phyloP scores from a whole-genome alignment of 1,140 invertebrate species.

The Drosophila tropicalis region DNA sequence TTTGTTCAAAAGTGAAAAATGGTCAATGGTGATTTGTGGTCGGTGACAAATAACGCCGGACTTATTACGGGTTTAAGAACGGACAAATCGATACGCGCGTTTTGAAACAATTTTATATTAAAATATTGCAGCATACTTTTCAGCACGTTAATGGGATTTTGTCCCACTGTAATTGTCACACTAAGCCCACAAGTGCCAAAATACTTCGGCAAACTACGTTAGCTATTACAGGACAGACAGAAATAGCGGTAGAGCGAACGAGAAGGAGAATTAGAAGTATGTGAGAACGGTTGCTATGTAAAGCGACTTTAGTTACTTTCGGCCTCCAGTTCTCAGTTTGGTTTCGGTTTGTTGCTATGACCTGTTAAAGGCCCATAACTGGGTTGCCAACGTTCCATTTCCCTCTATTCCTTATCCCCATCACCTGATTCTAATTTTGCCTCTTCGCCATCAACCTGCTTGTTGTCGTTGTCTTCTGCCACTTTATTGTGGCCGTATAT shows the following conservation, averaged over 20 bases:
- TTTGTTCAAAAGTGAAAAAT: neutral
- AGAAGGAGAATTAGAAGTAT: too few species aligned
- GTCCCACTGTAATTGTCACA: constrained; percentile 43
- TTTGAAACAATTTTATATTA: too few species aligned
- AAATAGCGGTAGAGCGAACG: neutral
- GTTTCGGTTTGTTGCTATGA: constrained; percentile 41
- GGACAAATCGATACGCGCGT: too few species aligned
- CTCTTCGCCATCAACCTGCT: neutral
- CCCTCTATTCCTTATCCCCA: neutral
- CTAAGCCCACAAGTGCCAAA: constrained; percentile 75
- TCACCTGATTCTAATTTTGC: neutral
- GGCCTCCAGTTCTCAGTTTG: constrained; percentile 10
- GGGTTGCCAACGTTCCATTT: constrained; percentile 6
- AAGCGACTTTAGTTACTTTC: constrained; percentile 39
- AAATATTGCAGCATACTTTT: neutral
- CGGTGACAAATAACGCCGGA: too few species aligned
- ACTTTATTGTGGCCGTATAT: constrained; percentile 35
- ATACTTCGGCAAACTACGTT: constrained; percentile 75
- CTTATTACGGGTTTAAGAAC: too few species aligned
- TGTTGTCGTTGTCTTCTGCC: constrained; percentile 7
- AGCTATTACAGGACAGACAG: constrained; percentile 52
- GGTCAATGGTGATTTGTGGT: too few species aligned
- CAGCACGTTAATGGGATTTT: too few species aligned
- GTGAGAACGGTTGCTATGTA: constrained; percentile 46
- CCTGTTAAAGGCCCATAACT: constrained; percentile 65